phyloP scores from a whole-genome alignment of 2,888 invertebrate genomes.

The Chironomus riparius region DNA sequence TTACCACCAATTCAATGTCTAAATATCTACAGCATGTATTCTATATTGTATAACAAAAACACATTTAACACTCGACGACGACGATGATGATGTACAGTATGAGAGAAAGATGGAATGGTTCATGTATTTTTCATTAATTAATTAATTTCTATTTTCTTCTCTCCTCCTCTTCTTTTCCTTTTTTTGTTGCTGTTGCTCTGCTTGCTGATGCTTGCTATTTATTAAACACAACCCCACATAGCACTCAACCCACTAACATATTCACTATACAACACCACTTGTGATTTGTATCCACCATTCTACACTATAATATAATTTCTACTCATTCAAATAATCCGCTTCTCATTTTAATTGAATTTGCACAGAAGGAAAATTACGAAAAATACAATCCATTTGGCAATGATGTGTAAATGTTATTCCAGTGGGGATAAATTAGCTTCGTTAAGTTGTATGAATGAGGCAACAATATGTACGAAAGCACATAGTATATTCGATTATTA shows the following conservation, averaged over 20 bases:
- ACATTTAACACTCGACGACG: slow-evolving; percentile 8
- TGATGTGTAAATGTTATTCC: slow-evolving; percentile 19
- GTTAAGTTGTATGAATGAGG: neutral
- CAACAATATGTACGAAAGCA: neutral
- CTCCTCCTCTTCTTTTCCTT: neutral
- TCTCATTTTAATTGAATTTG: slow-evolving; percentile 25
- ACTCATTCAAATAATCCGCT: slow-evolving; percentile 19
- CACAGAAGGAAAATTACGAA: slow-evolving; percentile 14
- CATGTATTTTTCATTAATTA: slow-evolving; percentile 25
- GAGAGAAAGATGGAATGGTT: neutral
- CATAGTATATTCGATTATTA: neutral
- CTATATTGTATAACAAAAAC: neutral
- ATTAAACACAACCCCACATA: too few species aligned
- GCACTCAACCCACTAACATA: neutral
- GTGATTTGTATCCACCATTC: neutral
- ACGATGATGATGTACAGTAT: too few species aligned
- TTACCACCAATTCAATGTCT: neutral
- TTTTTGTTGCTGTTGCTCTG: neutral
- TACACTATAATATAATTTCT: neutral
- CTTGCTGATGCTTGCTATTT: neutral
- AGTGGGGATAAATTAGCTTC: slow-evolving; percentile 20
- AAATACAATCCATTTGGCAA: neutral
- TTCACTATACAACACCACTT: neutral
- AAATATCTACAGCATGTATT: neutral
- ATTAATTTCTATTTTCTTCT: slow-evolving; percentile 19